These are phyloP conservation scores for Periphyllus acericola DNA, from an alignment of 2,888 invertebrate genomes.

Conservation along the genomic window DNA sequence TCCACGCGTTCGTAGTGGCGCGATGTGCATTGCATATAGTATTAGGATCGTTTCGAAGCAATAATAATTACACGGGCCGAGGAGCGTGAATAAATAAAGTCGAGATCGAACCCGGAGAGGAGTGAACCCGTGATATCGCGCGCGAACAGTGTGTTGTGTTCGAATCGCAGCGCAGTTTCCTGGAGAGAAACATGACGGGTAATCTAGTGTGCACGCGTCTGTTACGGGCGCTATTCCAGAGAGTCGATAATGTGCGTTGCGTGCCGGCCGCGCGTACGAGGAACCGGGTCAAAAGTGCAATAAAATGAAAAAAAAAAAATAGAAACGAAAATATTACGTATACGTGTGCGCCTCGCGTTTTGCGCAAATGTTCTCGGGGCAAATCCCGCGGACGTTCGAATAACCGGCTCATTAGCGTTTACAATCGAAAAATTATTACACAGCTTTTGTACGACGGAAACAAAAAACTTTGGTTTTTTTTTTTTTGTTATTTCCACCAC, in stretches of 20 bases:
- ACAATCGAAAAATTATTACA: conserved; percentile 25
- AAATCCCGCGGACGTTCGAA: background rate
- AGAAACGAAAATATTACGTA: conserved; percentile 28
- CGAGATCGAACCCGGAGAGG: background rate
- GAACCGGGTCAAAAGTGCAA: conserved; percentile 59
- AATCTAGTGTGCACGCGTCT: background rate
- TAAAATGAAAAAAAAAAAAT: background rate
- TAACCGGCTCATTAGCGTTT: background rate
- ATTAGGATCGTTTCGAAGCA: background rate
- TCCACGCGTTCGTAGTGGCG: no score
- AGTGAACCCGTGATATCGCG: background rate
- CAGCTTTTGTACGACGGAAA: background rate
- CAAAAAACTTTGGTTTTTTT: background rate
- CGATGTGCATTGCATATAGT: no score
- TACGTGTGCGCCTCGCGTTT: conserved; percentile 2
- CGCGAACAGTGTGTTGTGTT: background rate
- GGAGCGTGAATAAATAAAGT: background rate
- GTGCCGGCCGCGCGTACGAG: conserved; percentile 14
- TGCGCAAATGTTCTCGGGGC: conserved; percentile 20
- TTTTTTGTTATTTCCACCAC: no score
- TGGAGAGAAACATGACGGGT: background rate
- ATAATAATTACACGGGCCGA: background rate
- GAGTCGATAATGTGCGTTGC: conserved; percentile 43
- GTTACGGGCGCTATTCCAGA: background rate
- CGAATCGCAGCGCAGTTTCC: background rate